Evolutionary conservation across 1,140 invertebrate genomes (phyloP), one percentile per base, ranked within the genome.

Genomic region (Euura lappo): DNA sequence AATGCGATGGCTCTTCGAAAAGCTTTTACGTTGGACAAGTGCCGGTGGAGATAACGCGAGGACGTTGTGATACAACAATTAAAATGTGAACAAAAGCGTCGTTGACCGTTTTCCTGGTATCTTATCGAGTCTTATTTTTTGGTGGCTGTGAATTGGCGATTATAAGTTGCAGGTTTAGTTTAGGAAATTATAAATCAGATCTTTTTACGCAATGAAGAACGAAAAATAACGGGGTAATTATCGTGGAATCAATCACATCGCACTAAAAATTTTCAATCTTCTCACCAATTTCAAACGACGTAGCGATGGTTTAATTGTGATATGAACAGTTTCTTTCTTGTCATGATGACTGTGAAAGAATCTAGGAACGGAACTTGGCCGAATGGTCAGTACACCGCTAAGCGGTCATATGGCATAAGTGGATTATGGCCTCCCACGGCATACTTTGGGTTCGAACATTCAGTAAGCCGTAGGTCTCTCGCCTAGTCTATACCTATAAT

Each of bases 301-400:
- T 28, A 60, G 51, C 13, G 3, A 28, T 60, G 51, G 13, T 60
- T 60, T 60, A 60, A 11, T 60, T n/a, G 8, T 3, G 13, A 60
- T 8, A 60, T n/a, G 4, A n/a, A 60, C 13, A 60, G 51, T 60
- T 60, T 60, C 51, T 60, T 60, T 60, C 51, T 60, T 60, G 51
- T 60, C 51, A 60, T 60, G 51, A 60, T 60, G 51, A 60, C 51
- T 8, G 51, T 60, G 51, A 60, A 60, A 60, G 51, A 60, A 60
- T 60, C 51, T n/a, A 60, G 51, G 8, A 60, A 60, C 10, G 51
- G 51, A 60, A 60, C 51, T 60, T 60, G 51, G 51, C 6, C 51
- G 51, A 60, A 60, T 60, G 51, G 51, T 60, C 13, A 60, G 51
- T 60, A 60, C 51, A 60, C 4, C 51, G 51, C 51, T 60, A 60